A percentile compares a stretch with the other conserved stretches of the same genome.
phyloP scores from a whole-genome alignment of 2,888 invertebrate species.

The Melanostoma scalare region DNA sequence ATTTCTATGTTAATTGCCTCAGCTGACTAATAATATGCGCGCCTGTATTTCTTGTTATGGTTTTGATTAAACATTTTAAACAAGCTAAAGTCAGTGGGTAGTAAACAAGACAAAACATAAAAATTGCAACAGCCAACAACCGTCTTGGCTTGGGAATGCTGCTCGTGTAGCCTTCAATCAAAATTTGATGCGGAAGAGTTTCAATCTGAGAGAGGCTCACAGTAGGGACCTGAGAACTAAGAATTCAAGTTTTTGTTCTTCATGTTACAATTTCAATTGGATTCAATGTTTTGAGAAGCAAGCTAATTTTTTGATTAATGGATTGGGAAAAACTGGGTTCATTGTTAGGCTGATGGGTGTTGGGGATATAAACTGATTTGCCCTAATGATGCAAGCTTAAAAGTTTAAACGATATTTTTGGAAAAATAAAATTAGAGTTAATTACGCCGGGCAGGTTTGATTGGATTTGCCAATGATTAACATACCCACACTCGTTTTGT shows the following conservation, averaged over 20 bases:
- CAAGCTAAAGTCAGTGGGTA: slow-evolving; percentile 10
- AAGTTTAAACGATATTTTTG: background rate
- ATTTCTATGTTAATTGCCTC: slow-evolving; percentile 54
- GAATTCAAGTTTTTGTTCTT: background rate
- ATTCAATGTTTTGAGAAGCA: slow-evolving; percentile 13
- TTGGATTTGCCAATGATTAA: slow-evolving; percentile 29
- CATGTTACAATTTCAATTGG: slow-evolving; percentile 36
- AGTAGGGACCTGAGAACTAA: slow-evolving; percentile 22
- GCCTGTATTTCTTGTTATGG: slow-evolving; percentile 39
- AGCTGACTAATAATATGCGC: slow-evolving; percentile 45
- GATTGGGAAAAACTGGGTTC: slow-evolving; percentile 29
- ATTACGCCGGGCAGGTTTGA: slow-evolving; percentile 16
- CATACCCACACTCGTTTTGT: slow-evolving; percentile 6
- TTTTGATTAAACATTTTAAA: slow-evolving; percentile 51
- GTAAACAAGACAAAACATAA: background rate
- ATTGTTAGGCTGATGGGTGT: slow-evolving; percentile 23
- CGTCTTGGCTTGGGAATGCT: slow-evolving; percentile 35
- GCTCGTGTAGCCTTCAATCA: slow-evolving; percentile 43
- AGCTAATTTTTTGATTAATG: slow-evolving; percentile 55
- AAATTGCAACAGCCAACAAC: slow-evolving; percentile 36
- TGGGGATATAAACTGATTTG: slow-evolving; percentile 5
- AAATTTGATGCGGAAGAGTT: slow-evolving; percentile 56
- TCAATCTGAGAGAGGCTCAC: slow-evolving; percentile 13
- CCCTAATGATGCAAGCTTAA: slow-evolving; percentile 39
- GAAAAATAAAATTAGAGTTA: slow-evolving; percentile 11